Conservation (phyloP, 2,113 vertebrate genomes). For the Phycodurus eques region DNA sequence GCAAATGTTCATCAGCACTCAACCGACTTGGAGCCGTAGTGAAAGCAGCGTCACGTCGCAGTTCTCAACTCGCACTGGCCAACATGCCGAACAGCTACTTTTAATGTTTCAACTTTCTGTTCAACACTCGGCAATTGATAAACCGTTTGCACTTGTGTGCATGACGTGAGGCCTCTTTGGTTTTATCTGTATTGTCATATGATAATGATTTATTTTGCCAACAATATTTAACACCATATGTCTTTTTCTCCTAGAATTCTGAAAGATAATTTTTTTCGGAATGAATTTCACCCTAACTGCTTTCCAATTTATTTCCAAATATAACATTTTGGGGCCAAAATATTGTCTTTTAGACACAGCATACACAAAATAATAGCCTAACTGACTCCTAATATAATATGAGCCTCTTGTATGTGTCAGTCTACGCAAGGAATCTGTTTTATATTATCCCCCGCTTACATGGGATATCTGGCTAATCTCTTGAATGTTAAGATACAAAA, state of each 20-base stretch:
- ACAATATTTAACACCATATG: background rate
- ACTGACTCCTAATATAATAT: background rate
- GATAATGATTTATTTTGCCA: background rate
- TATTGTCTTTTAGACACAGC: background rate
- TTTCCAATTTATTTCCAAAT: background rate
- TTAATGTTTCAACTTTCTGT: background rate
- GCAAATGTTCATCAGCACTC: constrained; percentile 71
- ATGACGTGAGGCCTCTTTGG: background rate
- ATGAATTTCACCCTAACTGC: background rate
- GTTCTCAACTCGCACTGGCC: background rate
- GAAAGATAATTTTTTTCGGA: background rate
- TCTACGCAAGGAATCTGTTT: background rate
- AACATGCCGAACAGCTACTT: background rate
- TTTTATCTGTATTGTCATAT: constrained; percentile 3
- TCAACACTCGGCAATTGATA: background rate
- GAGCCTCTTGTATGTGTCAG: background rate
- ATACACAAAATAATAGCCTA: background rate
- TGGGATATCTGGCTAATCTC: background rate
- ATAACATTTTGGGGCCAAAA: background rate
- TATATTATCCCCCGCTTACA: background rate
- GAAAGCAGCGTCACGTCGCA: background rate
- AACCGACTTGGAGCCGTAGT: constrained; percentile 32
- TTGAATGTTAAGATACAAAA: background rate
- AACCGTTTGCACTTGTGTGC: constrained; percentile 12
- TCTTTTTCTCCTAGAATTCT: background rate